Evolutionary conservation across 2,113 vertebrate genomes (phyloP).

Genomic region (Zosterops japonicus): DNA sequence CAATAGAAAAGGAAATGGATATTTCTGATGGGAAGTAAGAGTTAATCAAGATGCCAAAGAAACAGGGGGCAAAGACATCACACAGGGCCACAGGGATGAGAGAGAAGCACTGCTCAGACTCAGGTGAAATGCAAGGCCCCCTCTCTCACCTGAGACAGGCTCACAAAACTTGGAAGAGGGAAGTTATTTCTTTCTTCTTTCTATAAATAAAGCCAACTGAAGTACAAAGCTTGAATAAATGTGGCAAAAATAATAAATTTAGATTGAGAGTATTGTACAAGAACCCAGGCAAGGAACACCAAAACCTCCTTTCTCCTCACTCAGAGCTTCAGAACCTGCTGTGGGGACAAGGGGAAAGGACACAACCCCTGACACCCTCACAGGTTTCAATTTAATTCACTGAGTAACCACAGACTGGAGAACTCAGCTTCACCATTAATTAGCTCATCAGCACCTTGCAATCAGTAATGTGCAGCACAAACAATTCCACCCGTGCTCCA

Average conservation of each 20-base stretch:
- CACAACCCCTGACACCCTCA: background rate
- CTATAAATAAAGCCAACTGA: background rate
- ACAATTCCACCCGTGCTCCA: background rate
- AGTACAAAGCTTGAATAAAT: background rate
- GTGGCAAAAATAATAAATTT: background rate
- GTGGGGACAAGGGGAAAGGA: accelerated
- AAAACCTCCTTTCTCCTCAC: background rate
- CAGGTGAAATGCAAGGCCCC: background rate
- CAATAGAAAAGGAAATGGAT: background rate
- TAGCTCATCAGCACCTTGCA: background rate
- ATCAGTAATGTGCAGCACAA: background rate
- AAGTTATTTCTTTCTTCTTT: background rate
- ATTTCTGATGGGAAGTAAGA: background rate
- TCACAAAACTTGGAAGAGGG: background rate
- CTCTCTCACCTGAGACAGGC: background rate
- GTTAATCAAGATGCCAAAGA: background rate
- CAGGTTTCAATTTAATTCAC: background rate
- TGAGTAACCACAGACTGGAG: background rate
- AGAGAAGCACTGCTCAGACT: background rate
- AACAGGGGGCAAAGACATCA: background rate
- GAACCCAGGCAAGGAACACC: background rate
- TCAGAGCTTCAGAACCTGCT: background rate
- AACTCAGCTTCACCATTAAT: background rate
- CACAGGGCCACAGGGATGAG: background rate
- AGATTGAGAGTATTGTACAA: background rate